Evolutionary conservation across 2,113 vertebrate genomes (phyloP), one percentile per base, ranked within the genome.

Genomic region (Dasypus novemcinctus): DNA sequence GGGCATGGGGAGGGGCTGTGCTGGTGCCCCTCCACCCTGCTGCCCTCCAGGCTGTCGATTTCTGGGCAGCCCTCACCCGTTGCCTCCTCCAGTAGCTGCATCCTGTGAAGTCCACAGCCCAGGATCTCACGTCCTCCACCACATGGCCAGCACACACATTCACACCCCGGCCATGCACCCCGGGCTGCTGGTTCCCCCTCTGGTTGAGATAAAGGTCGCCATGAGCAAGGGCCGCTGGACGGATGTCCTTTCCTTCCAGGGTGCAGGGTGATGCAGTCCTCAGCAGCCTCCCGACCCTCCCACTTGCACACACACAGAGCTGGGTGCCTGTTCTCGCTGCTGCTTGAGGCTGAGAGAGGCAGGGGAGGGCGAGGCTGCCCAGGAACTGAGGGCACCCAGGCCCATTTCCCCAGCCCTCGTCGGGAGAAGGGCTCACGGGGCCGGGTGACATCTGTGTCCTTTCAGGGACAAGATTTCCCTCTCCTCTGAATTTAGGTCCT

Each of bases 1-100:
- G 6, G 29, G n/a, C 2, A 4, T 9, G 29, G 1, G 46, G 11
- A 31, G 23, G 12, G 36, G 7, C 71, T 31, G 76, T 49, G 66
- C 41, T 41, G 17, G 41, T 95, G 82, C 92, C 63, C 74, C 68
- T 46, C 25, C 0, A 2, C 80, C 59, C 92, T 94, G 36, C 54
- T 49, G 15, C 69, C 91, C 27, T 92, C 66, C 52, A 99, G 99
- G 99, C 97, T 99, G 99, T 97, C 99, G 75, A 99, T 99, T 98
- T 99, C 99, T 0, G 99, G 99, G 66, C 99, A 99, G 97, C 99
- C 99, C 8, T 99, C 99, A 0, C 99, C 99, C 87, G n/a, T 99
- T 0, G 99, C 99, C 0, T 99, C 99, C 83, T 99, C 99, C 98
- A 99, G 99, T 0, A 99, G 99, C 95, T 99, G 99, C 97, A 99